Percentiles rank a stretch among this genome's conserved stretches.
phyloP scores from a whole-genome alignment of 92 coral and sea anemone genomes.

The Epizoanthus scotinus region DNA sequence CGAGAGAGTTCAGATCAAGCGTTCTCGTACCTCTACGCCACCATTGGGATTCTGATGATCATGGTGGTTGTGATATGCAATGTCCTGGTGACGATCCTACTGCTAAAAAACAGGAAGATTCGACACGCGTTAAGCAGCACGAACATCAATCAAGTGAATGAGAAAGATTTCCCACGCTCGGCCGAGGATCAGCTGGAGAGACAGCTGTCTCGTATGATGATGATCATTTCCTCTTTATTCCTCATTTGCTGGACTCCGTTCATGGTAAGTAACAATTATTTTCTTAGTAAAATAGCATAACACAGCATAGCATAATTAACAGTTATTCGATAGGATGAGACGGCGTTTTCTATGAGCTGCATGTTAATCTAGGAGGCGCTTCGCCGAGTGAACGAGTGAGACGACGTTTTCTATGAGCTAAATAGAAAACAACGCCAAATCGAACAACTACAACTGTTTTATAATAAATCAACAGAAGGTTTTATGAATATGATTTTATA shows the following conservation, averaged over 20 bases:
- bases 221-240: slow-evolving; percentile 8
- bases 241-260: slow-evolving; percentile 40
- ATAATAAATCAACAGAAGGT: too few species aligned
- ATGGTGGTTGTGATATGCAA: slow-evolving; percentile 60
- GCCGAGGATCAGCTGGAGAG: slow-evolving; percentile 15
- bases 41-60: slow-evolving; percentile 63
- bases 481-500: too few species aligned
- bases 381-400: too few species aligned
- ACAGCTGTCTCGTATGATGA: slow-evolving; percentile 34
- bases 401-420: too few species aligned
- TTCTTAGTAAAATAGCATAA: too few species aligned
- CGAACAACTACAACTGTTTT: too few species aligned
- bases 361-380: too few species aligned
- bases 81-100: slow-evolving; percentile 49
- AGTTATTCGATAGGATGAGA: too few species aligned
- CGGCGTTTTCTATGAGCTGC: too few species aligned
- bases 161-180: neutral
- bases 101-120: slow-evolving; percentile 8
- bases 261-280: slow-evolving; percentile 16
- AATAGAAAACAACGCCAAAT: too few species aligned
- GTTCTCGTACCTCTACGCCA: slow-evolving; percentile 64
- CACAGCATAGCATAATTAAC: too few species aligned
- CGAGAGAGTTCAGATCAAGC: slow-evolving; percentile 45
- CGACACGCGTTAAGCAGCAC: slow-evolving; percentile 13
- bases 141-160: neutral